Conservation (phyloP, 2,888 invertebrate species). For the Eudiplozoon nipponicum region DNA sequence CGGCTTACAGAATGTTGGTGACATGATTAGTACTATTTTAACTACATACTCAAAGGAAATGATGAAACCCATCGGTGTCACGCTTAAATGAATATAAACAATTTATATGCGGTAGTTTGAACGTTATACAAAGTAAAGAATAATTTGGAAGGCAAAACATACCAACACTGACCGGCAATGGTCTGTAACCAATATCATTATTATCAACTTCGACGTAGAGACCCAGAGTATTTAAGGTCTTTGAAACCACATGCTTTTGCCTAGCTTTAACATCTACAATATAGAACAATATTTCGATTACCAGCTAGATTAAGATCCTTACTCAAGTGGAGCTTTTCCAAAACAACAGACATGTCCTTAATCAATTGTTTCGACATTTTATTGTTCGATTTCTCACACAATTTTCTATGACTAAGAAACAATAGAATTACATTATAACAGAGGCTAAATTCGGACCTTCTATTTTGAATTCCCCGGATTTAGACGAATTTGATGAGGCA, state of each 20-base stretch:
- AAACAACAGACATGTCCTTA: too few species aligned
- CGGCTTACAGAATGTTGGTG: too few species aligned
- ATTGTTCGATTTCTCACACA: too few species aligned
- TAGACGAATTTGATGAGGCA: conserved; percentile 40
- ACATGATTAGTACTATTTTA: too few species aligned
- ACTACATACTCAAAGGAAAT: too few species aligned
- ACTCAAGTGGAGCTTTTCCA: too few species aligned
- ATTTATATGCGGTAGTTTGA: background rate
- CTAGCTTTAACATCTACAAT: conserved; percentile 1
- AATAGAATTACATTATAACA: too few species aligned
- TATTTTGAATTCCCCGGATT: conserved; percentile 38
- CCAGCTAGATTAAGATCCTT: too few species aligned
- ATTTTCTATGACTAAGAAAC: too few species aligned
- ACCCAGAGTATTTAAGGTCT: conserved; percentile 34
- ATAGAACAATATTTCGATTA: background rate
- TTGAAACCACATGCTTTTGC: conserved; percentile 11
- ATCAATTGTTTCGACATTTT: too few species aligned
- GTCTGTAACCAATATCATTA: conserved; percentile 51
- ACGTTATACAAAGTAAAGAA: background rate
- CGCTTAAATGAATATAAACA: too few species aligned
- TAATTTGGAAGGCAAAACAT: conserved; percentile 15
- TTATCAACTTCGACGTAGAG: conserved; percentile 47
- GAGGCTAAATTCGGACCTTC: conserved; percentile 44
- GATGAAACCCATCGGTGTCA: too few species aligned
- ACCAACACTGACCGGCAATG: conserved; percentile 34